Evolutionary conservation across 1,140 invertebrate species (phyloP), one percentile per base, ranked within the genome.

Genomic region (Hyles vespertilio): DNA sequence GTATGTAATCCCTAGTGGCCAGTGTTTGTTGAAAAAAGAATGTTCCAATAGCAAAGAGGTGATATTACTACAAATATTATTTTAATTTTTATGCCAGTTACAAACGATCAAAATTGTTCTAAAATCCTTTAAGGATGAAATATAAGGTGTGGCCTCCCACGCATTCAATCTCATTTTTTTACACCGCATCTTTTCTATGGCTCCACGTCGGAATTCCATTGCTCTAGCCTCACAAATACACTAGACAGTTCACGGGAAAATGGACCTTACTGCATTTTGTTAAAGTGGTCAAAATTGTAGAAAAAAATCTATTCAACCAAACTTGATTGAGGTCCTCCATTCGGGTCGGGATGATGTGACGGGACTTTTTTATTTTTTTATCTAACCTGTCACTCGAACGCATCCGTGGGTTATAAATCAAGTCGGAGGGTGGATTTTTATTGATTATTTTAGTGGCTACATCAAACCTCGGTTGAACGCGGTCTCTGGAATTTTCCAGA

Each of bases 351-450:
- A 74, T 77, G 76, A 72, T 70, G 74, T 64, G 72, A 69, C 68
- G 63, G 70, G 69, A 65, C 58, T 36, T 61, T 67, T 75, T 70
- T 36, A 60, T 68, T 76, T 70, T 74, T 73, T 68, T 72, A 74
- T 78, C 73, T 70, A 72, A 74, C 73, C 72, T 70, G 73, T 69
- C 69, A 74, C 54, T 63, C 64, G 61, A 67, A 70, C 66, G 68
- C 50, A 51, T 51, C 68, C 61, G 55, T 68, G 52, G 70, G 70
- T 72, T 79, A 80, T 84, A 81, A 84, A 84, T 84, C 74, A 81
- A 77, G 61, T 51, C 58, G 46, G 45, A 61, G 56, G 50, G 50
- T 51, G 32, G 34, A n/a, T 51, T 34, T 33, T 51, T 9, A 51
- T 34, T 51, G 50, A 34, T 51, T 51, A 40, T 40, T 40, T 40